Evolutionary conservation across 1,140 invertebrate genomes (phyloP).

Genomic region (Brachionus manjavacas): DNA sequence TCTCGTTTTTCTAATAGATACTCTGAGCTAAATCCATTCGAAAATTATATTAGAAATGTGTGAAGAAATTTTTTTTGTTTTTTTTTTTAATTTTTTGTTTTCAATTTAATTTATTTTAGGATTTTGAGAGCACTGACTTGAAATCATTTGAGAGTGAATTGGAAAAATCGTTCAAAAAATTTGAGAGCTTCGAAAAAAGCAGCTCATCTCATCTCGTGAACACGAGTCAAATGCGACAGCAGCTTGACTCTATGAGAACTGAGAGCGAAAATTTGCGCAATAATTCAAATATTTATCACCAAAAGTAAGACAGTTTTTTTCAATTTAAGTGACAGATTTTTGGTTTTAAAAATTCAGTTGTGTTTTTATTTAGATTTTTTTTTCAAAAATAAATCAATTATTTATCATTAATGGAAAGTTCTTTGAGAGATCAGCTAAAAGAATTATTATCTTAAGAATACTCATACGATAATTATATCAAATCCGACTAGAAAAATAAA

Average conservation of each 20-base stretch:
- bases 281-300: not conserved
- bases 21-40: not conserved
- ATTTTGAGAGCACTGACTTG: conserved; percentile 16
- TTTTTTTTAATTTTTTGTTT: not conserved
- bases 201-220: not conserved
- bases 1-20: not conserved
- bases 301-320: not conserved
- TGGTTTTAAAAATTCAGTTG: not conserved
- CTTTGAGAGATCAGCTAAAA: not conserved
- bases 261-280: not conserved
- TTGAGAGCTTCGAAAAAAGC: conserved; percentile 7
- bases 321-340: not conserved
- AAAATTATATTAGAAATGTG: conserved; percentile 23
- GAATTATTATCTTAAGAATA: not conserved
- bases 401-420: not conserved
- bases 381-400: not conserved
- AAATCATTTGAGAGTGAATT: conserved; percentile 12
- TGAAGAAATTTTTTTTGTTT: not conserved
- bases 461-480: not conserved
- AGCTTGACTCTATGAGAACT: not conserved
- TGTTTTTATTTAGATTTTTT: not conserved
- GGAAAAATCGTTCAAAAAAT: not conserved
- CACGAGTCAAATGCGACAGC: not conserved
- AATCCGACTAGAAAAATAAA: not conserved
- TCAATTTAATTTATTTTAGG: not conserved